Evolutionary conservation across 2,888 invertebrate species (phyloP).

Genomic region (Leptarthrus brevirostris): DNA sequence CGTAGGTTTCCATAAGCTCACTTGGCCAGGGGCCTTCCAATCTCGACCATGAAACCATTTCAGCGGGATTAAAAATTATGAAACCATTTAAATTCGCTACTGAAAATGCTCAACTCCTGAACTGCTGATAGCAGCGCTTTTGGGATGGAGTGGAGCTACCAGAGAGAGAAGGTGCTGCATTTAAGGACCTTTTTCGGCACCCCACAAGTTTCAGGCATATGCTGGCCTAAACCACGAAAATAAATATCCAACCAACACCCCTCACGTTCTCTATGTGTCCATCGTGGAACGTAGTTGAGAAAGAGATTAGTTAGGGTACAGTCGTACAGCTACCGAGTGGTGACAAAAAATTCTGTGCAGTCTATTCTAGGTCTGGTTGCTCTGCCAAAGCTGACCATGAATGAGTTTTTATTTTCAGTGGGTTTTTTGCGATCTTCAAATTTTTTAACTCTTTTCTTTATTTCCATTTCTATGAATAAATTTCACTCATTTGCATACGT

Average conservation of each 20-base stretch:
- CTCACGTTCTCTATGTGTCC: not conserved
- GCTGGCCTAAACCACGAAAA: constrained; percentile 28
- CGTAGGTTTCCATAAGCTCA: too few relatives aligned
- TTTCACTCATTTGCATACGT: constrained; percentile 36
- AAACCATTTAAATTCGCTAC: constrained; percentile 43
- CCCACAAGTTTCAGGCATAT: constrained; percentile 22
- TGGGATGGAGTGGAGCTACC: too few relatives aligned
- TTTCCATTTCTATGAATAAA: constrained; percentile 38
- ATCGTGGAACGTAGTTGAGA: not conserved
- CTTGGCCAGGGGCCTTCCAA: not conserved
- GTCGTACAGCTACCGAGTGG: too few relatives aligned
- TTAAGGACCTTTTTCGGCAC: not conserved
- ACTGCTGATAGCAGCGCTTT: constrained; percentile 1
- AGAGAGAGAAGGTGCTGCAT: not conserved
- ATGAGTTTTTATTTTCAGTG: constrained; percentile 18
- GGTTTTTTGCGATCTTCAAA: not conserved
- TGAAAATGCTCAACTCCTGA: constrained; percentile 15
- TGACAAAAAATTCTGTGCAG: constrained; percentile 29
- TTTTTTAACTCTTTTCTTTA: constrained; percentile 19
- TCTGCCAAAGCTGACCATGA: constrained; percentile 22
- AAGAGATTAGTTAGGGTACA: constrained; percentile 27
- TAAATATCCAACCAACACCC: constrained; percentile 31
- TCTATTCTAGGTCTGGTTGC: not conserved
- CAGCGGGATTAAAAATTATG: constrained; percentile 43
- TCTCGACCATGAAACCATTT: constrained; percentile 16